These are phyloP conservation scores for Oreochromis niloticus DNA, from an alignment of 2,113 vertebrate species.

Conservation along the genomic window DNA sequence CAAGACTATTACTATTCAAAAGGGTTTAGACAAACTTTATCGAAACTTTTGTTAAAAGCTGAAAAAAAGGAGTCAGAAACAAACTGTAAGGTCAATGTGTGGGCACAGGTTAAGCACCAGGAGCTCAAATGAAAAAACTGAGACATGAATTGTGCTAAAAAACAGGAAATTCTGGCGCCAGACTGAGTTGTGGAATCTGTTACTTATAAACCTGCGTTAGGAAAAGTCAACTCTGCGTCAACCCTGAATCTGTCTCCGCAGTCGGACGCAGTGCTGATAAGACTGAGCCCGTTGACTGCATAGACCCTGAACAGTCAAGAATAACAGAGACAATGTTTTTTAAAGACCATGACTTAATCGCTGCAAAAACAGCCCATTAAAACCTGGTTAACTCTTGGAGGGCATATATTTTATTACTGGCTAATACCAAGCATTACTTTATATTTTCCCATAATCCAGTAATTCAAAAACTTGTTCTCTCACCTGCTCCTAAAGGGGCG, in stretches of 20 bases:
- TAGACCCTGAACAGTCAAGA: neutral
- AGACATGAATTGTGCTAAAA: conserved; percentile 42
- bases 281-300: neutral
- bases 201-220: conserved; percentile 24
- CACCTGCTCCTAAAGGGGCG: neutral
- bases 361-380: neutral
- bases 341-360: neutral
- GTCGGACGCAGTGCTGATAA: conserved; percentile 15
- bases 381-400: neutral
- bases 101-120: conserved; percentile 33
- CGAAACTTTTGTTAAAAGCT: neutral
- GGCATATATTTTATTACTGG: neutral
- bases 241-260: neutral
- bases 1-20: neutral
- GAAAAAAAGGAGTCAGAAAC: neutral
- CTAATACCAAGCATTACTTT: neutral
- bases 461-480: neutral
- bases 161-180: conserved; percentile 69
- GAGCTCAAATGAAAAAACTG: conserved; percentile 16
- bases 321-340: neutral
- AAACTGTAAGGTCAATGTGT: conserved; percentile 4
- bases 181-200: conserved; percentile 41
- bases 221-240: conserved; percentile 32
- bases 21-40: neutral
- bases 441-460: neutral